Evolutionary conservation across 2,113 vertebrate genomes (phyloP).

Genomic region (Sinocyclocheilus anshuiensis): DNA sequence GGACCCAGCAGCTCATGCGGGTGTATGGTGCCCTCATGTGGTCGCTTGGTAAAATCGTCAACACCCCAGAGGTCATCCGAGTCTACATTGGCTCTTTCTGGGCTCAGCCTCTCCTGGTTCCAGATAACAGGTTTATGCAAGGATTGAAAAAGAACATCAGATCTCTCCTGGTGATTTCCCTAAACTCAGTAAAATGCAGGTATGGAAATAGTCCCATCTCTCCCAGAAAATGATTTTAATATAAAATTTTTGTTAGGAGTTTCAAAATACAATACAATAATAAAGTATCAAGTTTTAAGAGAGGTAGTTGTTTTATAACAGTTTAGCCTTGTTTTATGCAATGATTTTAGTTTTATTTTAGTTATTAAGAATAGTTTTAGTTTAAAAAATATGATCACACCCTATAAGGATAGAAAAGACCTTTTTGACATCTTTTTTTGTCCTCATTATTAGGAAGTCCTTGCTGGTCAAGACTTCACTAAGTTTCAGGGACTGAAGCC

Average conservation of each 20-base stretch:
- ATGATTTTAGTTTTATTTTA: background rate
- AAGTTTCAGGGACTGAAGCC: constrained; percentile 80
- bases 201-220: constrained; percentile 27
- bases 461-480: constrained; percentile 78
- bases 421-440: background rate
- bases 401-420: background rate
- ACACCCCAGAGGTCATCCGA: constrained; percentile 80
- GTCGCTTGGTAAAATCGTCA: constrained; percentile 83
- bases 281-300: no score
- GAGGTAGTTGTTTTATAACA: background rate
- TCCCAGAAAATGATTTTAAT: background rate
- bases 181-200: constrained; percentile 82
- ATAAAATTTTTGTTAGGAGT: no score
- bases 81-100: constrained; percentile 85
- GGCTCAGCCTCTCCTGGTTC: constrained; percentile 79
- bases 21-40: constrained; percentile 85
- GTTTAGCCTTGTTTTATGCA: background rate
- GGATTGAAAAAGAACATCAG: constrained; percentile 81
- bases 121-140: constrained; percentile 74
- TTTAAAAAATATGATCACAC: background rate
- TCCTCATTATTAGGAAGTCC: constrained; percentile 67
- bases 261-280: no score
- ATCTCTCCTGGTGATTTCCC: constrained; percentile 82
- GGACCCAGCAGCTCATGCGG: constrained; percentile 83
- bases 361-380: background rate